Conservation (phyloP, 2,888 invertebrate genomes). For the Pterobdella sp. region DNA sequence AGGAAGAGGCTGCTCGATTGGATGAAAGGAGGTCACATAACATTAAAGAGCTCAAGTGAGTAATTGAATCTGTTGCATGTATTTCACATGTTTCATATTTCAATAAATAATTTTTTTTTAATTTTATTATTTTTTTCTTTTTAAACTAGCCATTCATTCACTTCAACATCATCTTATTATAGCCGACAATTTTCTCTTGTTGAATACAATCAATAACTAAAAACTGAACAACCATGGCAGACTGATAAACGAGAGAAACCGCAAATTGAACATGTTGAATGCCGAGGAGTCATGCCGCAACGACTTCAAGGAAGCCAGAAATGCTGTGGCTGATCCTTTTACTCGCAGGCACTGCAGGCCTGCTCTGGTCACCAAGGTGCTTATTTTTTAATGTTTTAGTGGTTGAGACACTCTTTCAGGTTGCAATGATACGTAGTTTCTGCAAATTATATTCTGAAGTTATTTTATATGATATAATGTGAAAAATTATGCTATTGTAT, state of each 20-base stretch:
- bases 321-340: constrained; percentile 48
- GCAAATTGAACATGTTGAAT: constrained; percentile 81
- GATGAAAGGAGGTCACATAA: constrained; percentile 82
- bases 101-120: too few relatives aligned
- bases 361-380: constrained; percentile 48
- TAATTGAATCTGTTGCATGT: too few relatives aligned
- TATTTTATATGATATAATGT: too few relatives aligned
- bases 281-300: constrained; percentile 83
- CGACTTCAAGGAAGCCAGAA: constrained; percentile 44
- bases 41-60: constrained; percentile 55
- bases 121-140: too few relatives aligned
- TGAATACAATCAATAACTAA: not conserved
- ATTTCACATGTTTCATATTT: too few relatives aligned
- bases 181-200: not conserved
- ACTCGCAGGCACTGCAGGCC: constrained; percentile 55
- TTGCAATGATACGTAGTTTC: too few relatives aligned
- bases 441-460: too few relatives aligned
- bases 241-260: constrained; percentile 87
- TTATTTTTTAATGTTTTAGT: not conserved
- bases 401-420: not conserved
- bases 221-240: constrained; percentile 36
- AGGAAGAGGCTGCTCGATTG: constrained; percentile 78
- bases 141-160: too few relatives aligned
- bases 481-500: too few relatives aligned
- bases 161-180: not conserved